Evolutionary conservation across 2,797 vertebrate genomes (phyloP).

Genomic region (Tokudaia tokunoshimensis): DNA sequence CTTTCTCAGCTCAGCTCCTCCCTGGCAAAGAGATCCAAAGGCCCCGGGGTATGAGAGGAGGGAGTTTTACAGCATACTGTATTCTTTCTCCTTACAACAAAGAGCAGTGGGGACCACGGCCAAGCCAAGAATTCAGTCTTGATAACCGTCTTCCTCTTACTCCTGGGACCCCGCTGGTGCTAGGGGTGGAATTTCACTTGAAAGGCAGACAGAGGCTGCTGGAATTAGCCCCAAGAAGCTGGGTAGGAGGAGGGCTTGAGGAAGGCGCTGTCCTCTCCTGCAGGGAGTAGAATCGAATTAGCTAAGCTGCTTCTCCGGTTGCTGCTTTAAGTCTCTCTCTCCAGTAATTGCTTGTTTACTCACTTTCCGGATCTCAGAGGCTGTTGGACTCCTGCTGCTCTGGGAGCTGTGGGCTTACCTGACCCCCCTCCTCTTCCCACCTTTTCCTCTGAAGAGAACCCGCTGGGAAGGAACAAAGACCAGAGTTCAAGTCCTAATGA

Average conservation of each 20-base stretch:
- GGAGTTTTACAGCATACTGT: background rate
- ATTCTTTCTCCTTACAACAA: constrained; percentile 28
- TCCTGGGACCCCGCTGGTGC: background rate
- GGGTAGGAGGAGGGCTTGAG: background rate
- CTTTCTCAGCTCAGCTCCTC: constrained; percentile 41
- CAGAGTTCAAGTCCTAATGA: constrained; percentile 83
- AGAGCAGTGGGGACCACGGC: background rate
- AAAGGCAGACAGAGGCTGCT: constrained; percentile 36
- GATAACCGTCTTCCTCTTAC: background rate
- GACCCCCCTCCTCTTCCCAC: constrained; percentile 40
- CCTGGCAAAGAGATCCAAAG: constrained; percentile 3
- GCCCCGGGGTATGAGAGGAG: background rate
- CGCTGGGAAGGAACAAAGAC: constrained; percentile 65
- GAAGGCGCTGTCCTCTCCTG: constrained; percentile 54
- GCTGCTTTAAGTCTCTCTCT: constrained; percentile 35
- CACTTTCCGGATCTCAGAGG: constrained; percentile 61
- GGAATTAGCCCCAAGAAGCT: background rate
- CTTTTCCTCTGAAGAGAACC: background rate
- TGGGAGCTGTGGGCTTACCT: constrained; percentile 45
- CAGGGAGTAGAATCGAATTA: constrained; percentile 55
- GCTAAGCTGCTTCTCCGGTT: constrained; percentile 52
- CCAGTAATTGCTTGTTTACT: constrained; percentile 80
- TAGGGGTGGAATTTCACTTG: constrained; percentile 69
- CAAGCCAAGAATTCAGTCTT: constrained; percentile 23
- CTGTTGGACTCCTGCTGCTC: constrained; percentile 74